Evolutionary conservation across 2,888 invertebrate species (phyloP).

Genomic region (Xanthia icteritia): DNA sequence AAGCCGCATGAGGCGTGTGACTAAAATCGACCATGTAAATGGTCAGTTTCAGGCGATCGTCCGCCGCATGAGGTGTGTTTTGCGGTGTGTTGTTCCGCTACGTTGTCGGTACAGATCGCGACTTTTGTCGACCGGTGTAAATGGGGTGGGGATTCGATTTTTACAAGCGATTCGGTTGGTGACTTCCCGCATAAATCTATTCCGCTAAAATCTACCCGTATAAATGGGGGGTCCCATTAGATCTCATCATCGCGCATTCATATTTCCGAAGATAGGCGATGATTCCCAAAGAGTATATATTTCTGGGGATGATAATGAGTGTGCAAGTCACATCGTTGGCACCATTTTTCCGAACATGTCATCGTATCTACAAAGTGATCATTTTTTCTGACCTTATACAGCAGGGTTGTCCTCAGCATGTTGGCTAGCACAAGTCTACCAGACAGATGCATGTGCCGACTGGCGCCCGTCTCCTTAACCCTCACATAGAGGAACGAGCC

Average conservation of each 20-base stretch:
- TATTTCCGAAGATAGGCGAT: neutral
- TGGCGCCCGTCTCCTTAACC: constrained; percentile 72
- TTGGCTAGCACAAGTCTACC: constrained; percentile 81
- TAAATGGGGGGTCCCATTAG: neutral
- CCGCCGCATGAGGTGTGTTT: no score
- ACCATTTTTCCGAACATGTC: neutral
- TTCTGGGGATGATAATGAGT: neutral
- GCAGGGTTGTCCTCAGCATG: constrained; percentile 76
- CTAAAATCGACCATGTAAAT: no score
- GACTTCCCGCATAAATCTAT: no score
- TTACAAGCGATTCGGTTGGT: no score
- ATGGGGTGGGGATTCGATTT: no score
- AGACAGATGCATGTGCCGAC: constrained; percentile 73
- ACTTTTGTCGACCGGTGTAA: no score
- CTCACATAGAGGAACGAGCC: constrained; percentile 72
- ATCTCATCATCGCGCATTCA: neutral
- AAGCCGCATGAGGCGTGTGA: no score
- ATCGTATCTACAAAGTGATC: neutral
- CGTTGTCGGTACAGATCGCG: no score
- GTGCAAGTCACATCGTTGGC: neutral
- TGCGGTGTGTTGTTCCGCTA: no score
- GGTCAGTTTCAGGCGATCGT: no score
- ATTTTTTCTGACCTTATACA: constrained; percentile 77
- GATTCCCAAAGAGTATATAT: neutral
- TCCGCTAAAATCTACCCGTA: no score